These are phyloP conservation scores for Pandion haliaetus DNA, from an alignment of 2,113 vertebrate genomes.

Conservation along the genomic window DNA sequence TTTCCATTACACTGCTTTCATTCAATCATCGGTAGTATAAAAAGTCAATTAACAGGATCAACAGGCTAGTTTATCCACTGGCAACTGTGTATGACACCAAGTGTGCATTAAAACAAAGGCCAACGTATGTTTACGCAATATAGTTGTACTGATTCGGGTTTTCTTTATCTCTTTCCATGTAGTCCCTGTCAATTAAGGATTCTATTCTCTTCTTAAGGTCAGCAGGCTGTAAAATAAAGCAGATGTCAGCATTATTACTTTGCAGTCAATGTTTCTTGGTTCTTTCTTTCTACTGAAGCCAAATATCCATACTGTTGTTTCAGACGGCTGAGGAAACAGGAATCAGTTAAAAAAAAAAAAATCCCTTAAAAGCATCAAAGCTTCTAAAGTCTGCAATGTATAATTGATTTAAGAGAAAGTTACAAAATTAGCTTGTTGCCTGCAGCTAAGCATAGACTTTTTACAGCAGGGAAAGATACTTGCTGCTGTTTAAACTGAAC, in stretches of 20 bases:
- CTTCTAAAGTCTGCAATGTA: neutral
- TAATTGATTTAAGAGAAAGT: neutral
- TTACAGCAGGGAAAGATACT: neutral
- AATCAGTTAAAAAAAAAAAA: neutral
- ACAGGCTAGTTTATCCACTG: conserved; percentile 87
- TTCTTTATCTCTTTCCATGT: conserved; percentile 99
- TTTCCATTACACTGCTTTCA: conserved; percentile 83
- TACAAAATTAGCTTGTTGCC: neutral
- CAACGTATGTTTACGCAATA: conserved; percentile 88
- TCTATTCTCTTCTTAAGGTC: conserved; percentile 99
- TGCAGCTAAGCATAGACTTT: neutral
- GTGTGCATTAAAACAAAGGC: conserved; percentile 80
- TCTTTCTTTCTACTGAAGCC: neutral
- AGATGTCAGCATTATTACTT: conserved; percentile 16
- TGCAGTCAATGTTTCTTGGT: neutral
- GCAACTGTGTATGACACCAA: conserved; percentile 82
- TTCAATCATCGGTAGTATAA: conserved; percentile 86
- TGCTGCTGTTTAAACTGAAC: neutral
- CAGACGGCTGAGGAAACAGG: neutral
- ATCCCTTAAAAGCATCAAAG: neutral
- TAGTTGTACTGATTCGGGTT: conserved; percentile 99
- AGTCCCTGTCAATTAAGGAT: conserved; percentile 99
- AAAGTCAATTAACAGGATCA: conserved; percentile 83
- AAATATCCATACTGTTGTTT: neutral
- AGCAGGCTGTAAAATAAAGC: conserved; percentile 86